Evolutionary conservation across 2,888 invertebrate genomes (phyloP).

Genomic region (Zygothrica quintamaculata): DNA sequence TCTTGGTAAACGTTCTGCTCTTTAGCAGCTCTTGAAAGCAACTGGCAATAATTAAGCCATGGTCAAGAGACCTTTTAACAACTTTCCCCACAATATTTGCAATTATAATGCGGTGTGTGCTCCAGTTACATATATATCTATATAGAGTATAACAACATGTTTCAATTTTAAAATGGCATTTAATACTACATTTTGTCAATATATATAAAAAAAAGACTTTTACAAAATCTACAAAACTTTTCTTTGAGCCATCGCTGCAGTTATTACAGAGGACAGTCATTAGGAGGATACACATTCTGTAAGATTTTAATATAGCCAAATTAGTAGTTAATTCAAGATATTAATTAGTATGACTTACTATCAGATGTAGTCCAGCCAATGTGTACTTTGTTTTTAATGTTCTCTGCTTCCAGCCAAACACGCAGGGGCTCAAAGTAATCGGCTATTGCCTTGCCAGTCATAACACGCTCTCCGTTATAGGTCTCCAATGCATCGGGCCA

Average conservation of each 20-base stretch:
- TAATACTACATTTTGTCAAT: conserved; percentile 43
- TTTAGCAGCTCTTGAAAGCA: conserved; percentile 24
- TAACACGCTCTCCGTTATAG: conserved; percentile 90
- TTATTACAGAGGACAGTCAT: conserved; percentile 9
- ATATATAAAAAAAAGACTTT: conserved; percentile 14
- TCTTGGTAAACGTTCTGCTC: conserved; percentile 38
- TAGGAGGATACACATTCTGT: conserved; percentile 63
- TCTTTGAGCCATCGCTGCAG: conserved; percentile 32
- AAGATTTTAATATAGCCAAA: conserved; percentile 5
- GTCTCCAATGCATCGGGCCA: conserved; percentile 95
- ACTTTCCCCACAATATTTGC: conserved; percentile 40
- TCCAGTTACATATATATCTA: conserved; percentile 13
- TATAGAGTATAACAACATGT: conserved; percentile 13
- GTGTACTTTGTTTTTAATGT: conserved; percentile 88
- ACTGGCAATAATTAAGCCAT: conserved; percentile 42
- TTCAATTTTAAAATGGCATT: conserved; percentile 39
- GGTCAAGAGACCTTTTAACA: conserved; percentile 13
- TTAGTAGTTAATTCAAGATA: neutral
- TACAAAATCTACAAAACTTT: conserved; percentile 12
- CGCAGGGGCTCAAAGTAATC: conserved; percentile 92
- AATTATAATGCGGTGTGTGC: conserved; percentile 64
- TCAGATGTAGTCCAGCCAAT: conserved; percentile 87
- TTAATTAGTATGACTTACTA: conserved; percentile 68
- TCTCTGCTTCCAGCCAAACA: conserved; percentile 90
- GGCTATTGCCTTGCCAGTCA: conserved; percentile 90